phyloP scores from a whole-genome alignment of 2,113 vertebrate species.

The Nycticryphes semicollaris region DNA sequence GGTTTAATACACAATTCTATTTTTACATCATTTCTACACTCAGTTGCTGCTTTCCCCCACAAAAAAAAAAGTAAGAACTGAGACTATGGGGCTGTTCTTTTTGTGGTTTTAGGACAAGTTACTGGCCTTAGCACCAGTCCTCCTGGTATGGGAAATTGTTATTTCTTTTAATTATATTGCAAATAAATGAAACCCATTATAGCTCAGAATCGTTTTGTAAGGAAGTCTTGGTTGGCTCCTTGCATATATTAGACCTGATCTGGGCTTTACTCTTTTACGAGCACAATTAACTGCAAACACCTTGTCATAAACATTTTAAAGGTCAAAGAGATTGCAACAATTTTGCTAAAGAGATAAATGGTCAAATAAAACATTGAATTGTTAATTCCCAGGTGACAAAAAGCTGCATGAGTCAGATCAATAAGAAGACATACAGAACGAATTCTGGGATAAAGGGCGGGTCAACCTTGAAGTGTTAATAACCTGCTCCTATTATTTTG shows the following conservation, averaged over 20 bases:
- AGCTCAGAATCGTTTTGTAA: background rate
- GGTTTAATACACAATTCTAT: background rate
- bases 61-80: background rate
- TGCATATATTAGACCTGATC: background rate
- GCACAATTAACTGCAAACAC: constrained; percentile 63
- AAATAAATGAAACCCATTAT: background rate
- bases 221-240: background rate
- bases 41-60: background rate
- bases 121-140: background rate
- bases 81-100: background rate
- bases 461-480: constrained; percentile 72
- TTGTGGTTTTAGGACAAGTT: background rate
- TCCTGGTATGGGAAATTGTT: background rate
- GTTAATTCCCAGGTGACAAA: constrained; percentile 72
- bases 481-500: constrained; percentile 53
- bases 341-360: constrained; percentile 80
- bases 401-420: constrained; percentile 62
- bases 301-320: constrained; percentile 77
- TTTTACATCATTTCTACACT: background rate
- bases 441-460: constrained; percentile 71
- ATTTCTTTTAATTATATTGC: background rate
- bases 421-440: constrained; percentile 63
- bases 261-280: constrained; percentile 13
- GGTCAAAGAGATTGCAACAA: constrained; percentile 78
- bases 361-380: constrained; percentile 75